phyloP scores from a whole-genome alignment of 2,113 vertebrate genomes.

The Upupa epops region DNA sequence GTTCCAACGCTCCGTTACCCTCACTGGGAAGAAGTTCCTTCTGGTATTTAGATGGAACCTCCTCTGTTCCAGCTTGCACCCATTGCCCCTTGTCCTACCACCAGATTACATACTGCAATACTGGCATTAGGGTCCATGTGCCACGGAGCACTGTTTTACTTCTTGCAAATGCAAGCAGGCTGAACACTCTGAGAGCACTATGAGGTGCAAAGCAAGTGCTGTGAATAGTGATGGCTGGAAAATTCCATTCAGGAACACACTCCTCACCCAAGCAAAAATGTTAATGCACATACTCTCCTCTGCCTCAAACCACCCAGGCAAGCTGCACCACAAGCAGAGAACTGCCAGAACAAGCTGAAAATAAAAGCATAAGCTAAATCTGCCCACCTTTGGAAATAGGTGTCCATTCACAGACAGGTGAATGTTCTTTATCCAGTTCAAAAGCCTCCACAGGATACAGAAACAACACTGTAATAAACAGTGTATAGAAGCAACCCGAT shows the following conservation, averaged over 20 bases:
- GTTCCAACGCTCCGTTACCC: no score
- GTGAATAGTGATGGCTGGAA: neutral
- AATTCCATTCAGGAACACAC: neutral
- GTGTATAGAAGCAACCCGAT: neutral
- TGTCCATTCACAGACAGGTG: neutral
- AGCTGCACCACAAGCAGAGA: neutral
- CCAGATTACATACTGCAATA: no score
- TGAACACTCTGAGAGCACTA: neutral
- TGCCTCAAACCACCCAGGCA: neutral
- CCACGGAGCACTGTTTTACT: neutral
- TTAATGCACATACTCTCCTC: neutral
- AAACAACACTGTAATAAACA: neutral
- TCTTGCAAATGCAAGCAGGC: neutral
- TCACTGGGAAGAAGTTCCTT: no score
- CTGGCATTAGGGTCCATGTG: no score
- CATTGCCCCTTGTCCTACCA: no score
- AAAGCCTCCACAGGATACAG: neutral
- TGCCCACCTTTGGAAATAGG: neutral
- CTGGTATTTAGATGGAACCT: no score
- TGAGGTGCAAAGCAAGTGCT: neutral
- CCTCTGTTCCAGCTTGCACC: no score
- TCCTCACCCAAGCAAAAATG: neutral
- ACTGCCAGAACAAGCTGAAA: neutral
- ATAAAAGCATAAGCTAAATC: neutral
- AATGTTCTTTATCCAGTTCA: neutral